Conservation (phyloP, 2,888 invertebrate species). For the Gymnoscelis rufifasciata region DNA sequence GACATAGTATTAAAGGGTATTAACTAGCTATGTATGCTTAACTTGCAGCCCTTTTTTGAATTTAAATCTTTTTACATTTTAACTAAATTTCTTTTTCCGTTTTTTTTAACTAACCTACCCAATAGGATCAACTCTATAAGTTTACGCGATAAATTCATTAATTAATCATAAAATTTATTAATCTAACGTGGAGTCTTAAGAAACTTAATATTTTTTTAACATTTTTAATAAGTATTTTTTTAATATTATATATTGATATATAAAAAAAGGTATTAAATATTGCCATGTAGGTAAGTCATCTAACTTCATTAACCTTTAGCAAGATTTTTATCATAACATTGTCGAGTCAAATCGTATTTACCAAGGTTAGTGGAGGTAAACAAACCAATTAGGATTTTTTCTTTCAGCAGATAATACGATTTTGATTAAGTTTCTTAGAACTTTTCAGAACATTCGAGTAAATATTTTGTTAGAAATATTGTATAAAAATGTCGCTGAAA, state of each 20-base stretch:
- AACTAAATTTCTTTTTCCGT: no score
- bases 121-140: no score
- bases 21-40: constrained; percentile 16
- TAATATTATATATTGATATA: background rate
- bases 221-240: background rate
- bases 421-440: constrained; percentile 33
- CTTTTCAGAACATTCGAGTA: constrained; percentile 5
- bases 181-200: no score
- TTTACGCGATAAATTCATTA: no score
- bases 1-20: constrained; percentile 54
- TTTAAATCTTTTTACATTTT: no score
- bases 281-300: background rate
- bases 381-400: constrained; percentile 44
- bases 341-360: background rate
- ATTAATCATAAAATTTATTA: no score
- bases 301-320: background rate
- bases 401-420: constrained; percentile 25
- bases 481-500: background rate
- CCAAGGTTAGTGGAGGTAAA: constrained; percentile 36
- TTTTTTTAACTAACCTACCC: no score
- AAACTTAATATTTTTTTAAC: no score
- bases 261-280: background rate
- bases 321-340: background rate
- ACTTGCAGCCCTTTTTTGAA: background rate
- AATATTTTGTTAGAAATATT: background rate